A percentile compares a stretch with the other conserved stretches of the same genome.
These are phyloP conservation scores for Empidonax alnorum DNA, from an alignment of 2,113 vertebrate genomes.

Conservation along the genomic window DNA sequence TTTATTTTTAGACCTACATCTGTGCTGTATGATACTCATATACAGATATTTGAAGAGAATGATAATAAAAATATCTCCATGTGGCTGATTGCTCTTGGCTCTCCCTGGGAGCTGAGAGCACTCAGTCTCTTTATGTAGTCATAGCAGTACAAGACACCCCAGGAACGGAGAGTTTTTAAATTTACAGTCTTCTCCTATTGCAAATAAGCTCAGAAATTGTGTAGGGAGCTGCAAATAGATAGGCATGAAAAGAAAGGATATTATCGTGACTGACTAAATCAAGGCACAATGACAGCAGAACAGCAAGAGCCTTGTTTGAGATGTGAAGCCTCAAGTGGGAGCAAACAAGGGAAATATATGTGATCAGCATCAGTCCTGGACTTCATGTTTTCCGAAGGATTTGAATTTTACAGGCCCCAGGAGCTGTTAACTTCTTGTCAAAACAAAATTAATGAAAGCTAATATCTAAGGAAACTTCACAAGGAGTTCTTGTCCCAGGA, in stretches of 20 bases:
- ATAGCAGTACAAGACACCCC: not conserved
- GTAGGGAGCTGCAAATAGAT: not conserved
- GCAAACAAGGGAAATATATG: not conserved
- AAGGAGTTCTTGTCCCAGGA: not conserved
- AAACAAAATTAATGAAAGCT: not conserved
- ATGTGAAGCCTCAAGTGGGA: not conserved
- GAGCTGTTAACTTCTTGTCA: not conserved
- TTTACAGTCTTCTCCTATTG: not conserved
- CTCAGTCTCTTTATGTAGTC: not conserved
- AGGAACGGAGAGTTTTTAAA: not conserved
- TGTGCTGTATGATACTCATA: not conserved
- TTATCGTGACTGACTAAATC: not conserved
- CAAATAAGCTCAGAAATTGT: conserved; percentile 3
- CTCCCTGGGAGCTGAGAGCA: not conserved
- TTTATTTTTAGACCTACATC: conserved; percentile 51
- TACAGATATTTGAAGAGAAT: not conserved
- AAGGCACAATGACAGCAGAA: not conserved
- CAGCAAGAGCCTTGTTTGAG: not conserved
- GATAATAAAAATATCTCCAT: conserved; percentile 42
- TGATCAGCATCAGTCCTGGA: not conserved
- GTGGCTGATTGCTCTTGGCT: conserved; percentile 26
- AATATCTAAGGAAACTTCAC: not conserved
- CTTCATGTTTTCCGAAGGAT: not conserved
- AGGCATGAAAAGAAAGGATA: not conserved
- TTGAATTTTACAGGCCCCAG: not conserved